Evolutionary conservation across 2,888 invertebrate genomes (phyloP).

Genomic region (Hylaea fasciaria): DNA sequence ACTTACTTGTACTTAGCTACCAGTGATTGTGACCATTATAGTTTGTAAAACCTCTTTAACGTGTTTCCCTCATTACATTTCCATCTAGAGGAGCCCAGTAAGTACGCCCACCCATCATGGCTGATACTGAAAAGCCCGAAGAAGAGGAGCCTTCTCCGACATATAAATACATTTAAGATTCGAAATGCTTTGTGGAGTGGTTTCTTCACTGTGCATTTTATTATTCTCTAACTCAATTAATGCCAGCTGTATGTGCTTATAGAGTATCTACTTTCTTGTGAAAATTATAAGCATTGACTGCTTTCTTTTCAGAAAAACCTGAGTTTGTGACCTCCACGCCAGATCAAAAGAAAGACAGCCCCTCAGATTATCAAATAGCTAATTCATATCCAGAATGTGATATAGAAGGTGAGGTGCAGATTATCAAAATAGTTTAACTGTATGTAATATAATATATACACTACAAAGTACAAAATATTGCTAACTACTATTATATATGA

Average conservation of each 20-base stretch:
- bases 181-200: too few species aligned
- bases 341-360: slow-evolving; percentile 62
- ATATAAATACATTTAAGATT: too few species aligned
- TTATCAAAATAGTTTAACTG: neutral
- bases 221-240: neutral
- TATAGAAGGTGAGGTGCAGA: slow-evolving; percentile 62
- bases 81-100: too few species aligned
- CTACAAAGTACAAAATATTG: neutral
- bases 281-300: neutral
- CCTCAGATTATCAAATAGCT: slow-evolving; percentile 59
- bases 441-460: neutral
- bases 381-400: slow-evolving; percentile 71
- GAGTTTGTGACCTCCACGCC: slow-evolving; percentile 65
- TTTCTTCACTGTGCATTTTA: too few species aligned
- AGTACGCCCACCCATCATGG: too few species aligned
- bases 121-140: too few species aligned
- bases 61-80: too few species aligned
- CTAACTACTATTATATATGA: too few species aligned
- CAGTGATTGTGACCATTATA: too few species aligned
- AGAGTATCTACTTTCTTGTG: neutral
- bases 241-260: neutral
- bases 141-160: too few species aligned
- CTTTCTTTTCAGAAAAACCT: slow-evolving; percentile 56
- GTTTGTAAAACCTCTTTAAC: too few species aligned
- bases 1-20: too few species aligned